Evolutionary conservation across 53 echinoderm and acorn worm genomes (phyloP), one percentile per base, ranked within the genome.

Genomic region (Antedon mediterranea): DNA sequence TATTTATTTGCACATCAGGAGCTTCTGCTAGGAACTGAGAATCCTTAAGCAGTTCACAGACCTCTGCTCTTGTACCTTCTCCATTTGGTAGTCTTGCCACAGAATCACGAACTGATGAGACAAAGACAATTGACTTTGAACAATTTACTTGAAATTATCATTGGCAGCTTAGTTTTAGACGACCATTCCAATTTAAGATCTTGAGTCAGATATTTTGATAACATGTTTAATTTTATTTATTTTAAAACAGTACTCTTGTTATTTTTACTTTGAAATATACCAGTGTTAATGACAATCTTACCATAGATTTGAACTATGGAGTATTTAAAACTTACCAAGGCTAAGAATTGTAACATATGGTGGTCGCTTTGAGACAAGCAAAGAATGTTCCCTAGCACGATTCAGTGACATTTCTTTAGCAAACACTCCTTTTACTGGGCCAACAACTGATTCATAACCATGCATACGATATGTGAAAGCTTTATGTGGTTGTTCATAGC

Each of bases 271-370:
- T n/a, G n/a, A n/a, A n/a, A n/a, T n/a, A n/a, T n/a, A n/a, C n/a
- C n/a, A n/a, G n/a, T n/a, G n/a, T n/a, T n/a, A n/a, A n/a, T n/a
- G n/a, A n/a, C n/a, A n/a, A n/a, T n/a, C n/a, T n/a, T n/a, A n/a
- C n/a, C n/a, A n/a, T n/a, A n/a, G n/a, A n/a, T n/a, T n/a, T n/a
- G n/a, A n/a, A n/a, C n/a, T n/a, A n/a, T 70, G 9, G 29, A 28
- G 0, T 31, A 32, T 14, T 7, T 13, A 7, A 31, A 42, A 78
- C 89, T 82, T 83, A 98, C 98, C 98, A 0, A 98, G 82, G 28
- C 92, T 93, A 3, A 98, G 87, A 44, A 93, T 93, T 57, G 98
- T 93, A 72, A 98, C 98, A 75, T 92, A 98, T 0, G 92, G 86
- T 14, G 98, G 98, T 72, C 98, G 43, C 30, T 98, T 90, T 30